Base-by-base conservation (phyloP, 2,797 vertebrate species). In the Acrocephalus scirpaceus region DNA sequence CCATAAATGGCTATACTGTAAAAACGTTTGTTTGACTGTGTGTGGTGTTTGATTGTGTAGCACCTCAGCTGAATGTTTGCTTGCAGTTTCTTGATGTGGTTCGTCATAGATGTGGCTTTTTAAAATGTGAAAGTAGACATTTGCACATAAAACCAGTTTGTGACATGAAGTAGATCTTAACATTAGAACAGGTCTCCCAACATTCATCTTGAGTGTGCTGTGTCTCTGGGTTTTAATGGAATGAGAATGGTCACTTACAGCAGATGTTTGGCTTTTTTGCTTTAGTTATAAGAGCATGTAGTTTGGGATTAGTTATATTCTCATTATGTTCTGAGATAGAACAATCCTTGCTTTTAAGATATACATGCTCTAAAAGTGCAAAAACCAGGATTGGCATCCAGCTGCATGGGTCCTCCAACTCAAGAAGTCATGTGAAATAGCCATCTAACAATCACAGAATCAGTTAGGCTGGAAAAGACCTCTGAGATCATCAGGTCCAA, bases 51-150 rank as follows among this genome's bases (percentile, higher is more conserved):
- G 70, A 47, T 88, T 83, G 15, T 80, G 23, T 54, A 89, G 92
- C 88, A 62, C 92, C 71, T 96, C 73, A 92, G 94, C 92, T 96
- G 76, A 53, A 74, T 95, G 94, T 93, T 97, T 97, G 87, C 94
- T 93, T 95, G 91, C 90, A 89, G 83, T 89, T 86, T 95, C 95
- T 98, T 98, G 78, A 96, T 98, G 97, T 97, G 98, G 97, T 94
- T 97, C 29, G 0, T 57, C 85, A 80, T 38, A 97, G 96, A 97
- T 98, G 96, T 97, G 97, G 97, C 94, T 93, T 97, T 95, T 84
- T 66, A 61, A 93, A 85, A 92, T 83, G 58, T 90, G 90, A 96
- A 94, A 92, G 93, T 74, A 93, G 76, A 32, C 88, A 54, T 82
- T 69, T 85, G 91, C 89, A 36, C 69, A 29, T 67, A 87, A 88